Evolutionary conservation across 2,113 vertebrate genomes (phyloP), one percentile per base, ranked within the genome.

Genomic region (Clupea harengus): DNA sequence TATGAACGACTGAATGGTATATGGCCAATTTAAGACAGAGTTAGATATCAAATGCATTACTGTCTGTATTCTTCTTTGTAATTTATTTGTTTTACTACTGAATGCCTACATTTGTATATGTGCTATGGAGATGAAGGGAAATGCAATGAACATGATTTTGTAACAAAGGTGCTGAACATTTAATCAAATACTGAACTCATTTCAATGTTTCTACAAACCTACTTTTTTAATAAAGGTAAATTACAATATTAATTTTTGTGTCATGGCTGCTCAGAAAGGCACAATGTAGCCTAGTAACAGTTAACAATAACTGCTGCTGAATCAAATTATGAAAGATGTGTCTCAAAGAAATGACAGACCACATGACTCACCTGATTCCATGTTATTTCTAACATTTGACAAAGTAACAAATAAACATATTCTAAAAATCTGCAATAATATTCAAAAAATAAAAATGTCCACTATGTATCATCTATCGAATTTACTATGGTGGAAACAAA

Each of bases 1-100:
- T 20, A 46, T 72, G 46, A 84, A 78, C 44, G 44, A 75, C 57
- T 22, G 75, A 67, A 28, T 39, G 47, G 8, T 49, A 49, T 47
- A 47, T 49, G 72, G 64, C 82, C 52, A 39, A 18, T 47, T 67
- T 49, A 17, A 83, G 75, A 50, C 60, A 80, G 22, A 83, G 4
- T 45, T 46, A 67, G 45, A 52, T 64, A 78, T 83, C 44, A 85
- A 90, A 89, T 82, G 17, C 39, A 82, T 88, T 89, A 67, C 39
- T 90, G 84, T 92, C 91, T 88, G 86, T 90, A 92, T 91, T 91
- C 50, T 88, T 92, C 45, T 92, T 85, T 92, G 90, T 94, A 95
- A 96, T 95, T 96, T 97, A 96, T 97, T 93, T 80, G 90, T 96
- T 95, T 93, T 88, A 90, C 94, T 96, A 95, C 92, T 95, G 94